Percentiles rank a stretch among this genome's conserved stretches.
phyloP scores from a whole-genome alignment of 2,888 invertebrate genomes.

The Nemotelus nigrinus region DNA sequence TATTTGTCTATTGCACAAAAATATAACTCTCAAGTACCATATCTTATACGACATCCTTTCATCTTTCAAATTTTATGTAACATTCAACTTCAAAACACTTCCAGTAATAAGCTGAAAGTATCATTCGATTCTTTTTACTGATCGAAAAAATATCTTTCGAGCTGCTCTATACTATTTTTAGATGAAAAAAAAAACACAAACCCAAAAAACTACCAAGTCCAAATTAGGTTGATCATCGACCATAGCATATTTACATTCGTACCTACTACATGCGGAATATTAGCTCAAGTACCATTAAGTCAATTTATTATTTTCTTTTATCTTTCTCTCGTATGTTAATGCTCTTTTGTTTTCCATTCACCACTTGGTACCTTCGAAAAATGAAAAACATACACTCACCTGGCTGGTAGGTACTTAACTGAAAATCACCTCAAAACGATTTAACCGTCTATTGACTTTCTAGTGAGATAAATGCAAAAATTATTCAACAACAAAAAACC shows the following conservation, averaged over 20 bases:
- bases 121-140: background rate
- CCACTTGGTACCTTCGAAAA: too few species aligned
- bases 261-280: background rate
- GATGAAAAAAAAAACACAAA: constrained; percentile 11
- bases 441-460: constrained; percentile 14
- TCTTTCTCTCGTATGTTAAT: too few species aligned
- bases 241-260: background rate
- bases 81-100: too few species aligned
- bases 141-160: background rate
- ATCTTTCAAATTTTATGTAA: too few species aligned
- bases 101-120: background rate
- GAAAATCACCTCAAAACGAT: background rate
- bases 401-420: background rate
- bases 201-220: background rate
- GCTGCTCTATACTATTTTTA: background rate
- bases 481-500: constrained; percentile 1
- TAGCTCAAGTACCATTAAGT: constrained; percentile 4
- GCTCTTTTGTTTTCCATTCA: too few species aligned
- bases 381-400: background rate
- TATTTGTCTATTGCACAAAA: too few species aligned
- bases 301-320: background rate
- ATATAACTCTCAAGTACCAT: too few species aligned
- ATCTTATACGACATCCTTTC: too few species aligned
- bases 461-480: constrained; percentile 7
- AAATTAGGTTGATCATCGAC: constrained; percentile 21